Evolutionary conservation across 2,888 invertebrate genomes (phyloP).

Genomic region (Anagyrus pseudococci): DNA sequence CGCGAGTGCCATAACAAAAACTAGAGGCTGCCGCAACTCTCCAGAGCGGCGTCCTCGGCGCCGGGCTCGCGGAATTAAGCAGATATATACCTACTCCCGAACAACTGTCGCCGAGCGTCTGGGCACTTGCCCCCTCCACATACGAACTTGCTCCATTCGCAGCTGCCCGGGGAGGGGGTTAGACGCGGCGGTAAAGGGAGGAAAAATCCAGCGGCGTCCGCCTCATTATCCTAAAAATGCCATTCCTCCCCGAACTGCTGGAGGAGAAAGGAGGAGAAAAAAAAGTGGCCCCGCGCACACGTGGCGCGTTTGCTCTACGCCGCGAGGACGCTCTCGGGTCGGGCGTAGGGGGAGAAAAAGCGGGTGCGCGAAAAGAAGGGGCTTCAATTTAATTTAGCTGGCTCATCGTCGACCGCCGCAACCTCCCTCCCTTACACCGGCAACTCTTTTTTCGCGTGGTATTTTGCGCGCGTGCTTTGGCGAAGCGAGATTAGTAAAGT

Average conservation of each 20-base stretch:
- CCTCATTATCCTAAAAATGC: conserved; percentile 29
- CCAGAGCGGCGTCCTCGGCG: not conserved
- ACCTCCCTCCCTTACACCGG: too few relatives aligned
- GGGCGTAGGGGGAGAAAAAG: not conserved
- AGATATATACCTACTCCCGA: not conserved
- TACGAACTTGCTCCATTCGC: not conserved
- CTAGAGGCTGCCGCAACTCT: not conserved
- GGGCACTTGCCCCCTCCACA: too few relatives aligned
- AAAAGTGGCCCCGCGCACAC: not conserved
- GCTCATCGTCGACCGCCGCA: too few relatives aligned
- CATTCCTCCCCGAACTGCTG: conserved; percentile 2
- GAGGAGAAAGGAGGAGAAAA: not conserved
- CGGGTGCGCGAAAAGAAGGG: not conserved
- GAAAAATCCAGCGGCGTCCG: not conserved
- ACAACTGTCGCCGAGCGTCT: conserved; percentile 11
- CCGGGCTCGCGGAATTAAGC: conserved; percentile 9
- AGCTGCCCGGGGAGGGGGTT: not conserved
- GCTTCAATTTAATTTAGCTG: conserved; percentile 33
- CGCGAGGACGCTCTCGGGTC: not conserved
- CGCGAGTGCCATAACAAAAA: not conserved
- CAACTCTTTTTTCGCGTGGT: too few relatives aligned
- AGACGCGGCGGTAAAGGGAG: not conserved
- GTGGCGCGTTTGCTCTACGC: conserved; percentile 1
- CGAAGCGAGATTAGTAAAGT: conserved; percentile 33
- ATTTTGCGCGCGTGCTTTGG: too few relatives aligned